These are phyloP conservation scores for Upupa epops DNA, from an alignment of 2,113 vertebrate genomes.

Conservation along the genomic window DNA sequence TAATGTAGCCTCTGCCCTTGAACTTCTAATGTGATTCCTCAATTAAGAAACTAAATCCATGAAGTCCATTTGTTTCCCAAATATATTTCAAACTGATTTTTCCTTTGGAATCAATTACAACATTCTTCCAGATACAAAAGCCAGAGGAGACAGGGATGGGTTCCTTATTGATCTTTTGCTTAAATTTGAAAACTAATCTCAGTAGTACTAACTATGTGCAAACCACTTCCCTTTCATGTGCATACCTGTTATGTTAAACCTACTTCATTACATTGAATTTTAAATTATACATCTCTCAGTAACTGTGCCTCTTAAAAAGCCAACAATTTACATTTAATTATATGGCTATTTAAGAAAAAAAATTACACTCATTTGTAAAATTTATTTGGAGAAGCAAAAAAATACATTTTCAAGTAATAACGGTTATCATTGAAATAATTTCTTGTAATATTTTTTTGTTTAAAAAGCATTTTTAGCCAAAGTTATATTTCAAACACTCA, in stretches of 20 bases:
- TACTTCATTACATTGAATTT: neutral
- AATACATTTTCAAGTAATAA: neutral
- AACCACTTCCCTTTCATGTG: neutral
- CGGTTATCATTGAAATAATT: neutral
- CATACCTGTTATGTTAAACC: neutral
- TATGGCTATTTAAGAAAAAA: neutral
- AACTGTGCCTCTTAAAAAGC: neutral
- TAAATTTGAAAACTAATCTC: neutral
- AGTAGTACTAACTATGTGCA: neutral
- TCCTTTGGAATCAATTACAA: neutral
- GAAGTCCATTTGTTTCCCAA: neutral
- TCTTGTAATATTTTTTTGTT: neutral
- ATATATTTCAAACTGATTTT: neutral
- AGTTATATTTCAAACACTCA: slow-evolving; percentile 9
- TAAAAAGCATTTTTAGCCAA: neutral
- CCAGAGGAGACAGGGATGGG: neutral
- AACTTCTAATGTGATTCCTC: neutral
- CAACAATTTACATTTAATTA: neutral
- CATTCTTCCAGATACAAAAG: neutral
- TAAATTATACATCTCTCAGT: neutral
- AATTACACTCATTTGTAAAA: neutral
- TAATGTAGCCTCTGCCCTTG: neutral
- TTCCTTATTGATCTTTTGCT: neutral
- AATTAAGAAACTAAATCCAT: neutral
- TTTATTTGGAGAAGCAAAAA: neutral